Evolutionary conservation across 2,113 vertebrate species (phyloP).

Genomic region (Nerophis lumbriciformis): DNA sequence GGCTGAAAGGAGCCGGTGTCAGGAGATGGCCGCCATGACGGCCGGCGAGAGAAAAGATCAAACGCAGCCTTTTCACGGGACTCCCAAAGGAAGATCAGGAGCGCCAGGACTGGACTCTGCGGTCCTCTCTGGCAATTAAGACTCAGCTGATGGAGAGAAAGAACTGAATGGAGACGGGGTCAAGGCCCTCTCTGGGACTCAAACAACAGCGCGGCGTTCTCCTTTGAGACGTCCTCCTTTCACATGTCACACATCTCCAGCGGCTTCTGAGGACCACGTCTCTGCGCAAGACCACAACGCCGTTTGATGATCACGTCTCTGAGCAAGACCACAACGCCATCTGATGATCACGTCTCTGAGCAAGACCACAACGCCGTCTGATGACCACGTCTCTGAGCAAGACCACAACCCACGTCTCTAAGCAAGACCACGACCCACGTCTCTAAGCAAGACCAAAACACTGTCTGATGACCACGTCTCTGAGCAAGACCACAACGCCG

Average conservation of each 20-base stretch:
- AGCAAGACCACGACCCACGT: no score
- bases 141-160: slow-evolving; percentile 99
- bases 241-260: slow-evolving; percentile 80
- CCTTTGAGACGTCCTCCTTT: slow-evolving; percentile 74
- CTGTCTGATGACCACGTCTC: no score
- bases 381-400: no score
- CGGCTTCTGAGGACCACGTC: no score
- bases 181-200: slow-evolving; percentile 97
- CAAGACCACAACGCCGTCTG: no score
- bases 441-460: no score
- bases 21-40: slow-evolving; percentile 84
- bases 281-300: no score
- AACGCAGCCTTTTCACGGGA: slow-evolving; percentile 97
- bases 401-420: no score
- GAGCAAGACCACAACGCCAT: no score
- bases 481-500: no score
- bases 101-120: slow-evolving; percentile 92
- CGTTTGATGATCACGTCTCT: no score
- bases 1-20: slow-evolving; percentile 91
- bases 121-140: slow-evolving; percentile 98
- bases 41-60: slow-evolving; percentile 82
- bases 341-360: no score
- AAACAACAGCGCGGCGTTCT: slow-evolving; percentile 89
- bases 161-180: slow-evolving; percentile 96
- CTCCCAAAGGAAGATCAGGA: slow-evolving; percentile 97